Conservation (phyloP, 2,888 invertebrate species). For the Drosophila helvetica region DNA sequence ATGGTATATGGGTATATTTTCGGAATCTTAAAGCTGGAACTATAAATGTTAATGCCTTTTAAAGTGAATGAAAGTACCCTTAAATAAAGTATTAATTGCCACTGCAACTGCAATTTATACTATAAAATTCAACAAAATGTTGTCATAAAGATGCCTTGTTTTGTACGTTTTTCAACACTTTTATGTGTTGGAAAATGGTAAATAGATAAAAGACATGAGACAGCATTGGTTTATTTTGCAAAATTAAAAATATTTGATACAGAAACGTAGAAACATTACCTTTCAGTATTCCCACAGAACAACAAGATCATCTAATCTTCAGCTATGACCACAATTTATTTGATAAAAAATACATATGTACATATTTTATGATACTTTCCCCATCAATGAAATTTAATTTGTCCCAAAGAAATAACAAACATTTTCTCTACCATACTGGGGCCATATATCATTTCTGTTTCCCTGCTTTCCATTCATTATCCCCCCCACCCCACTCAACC, state of each 20-base stretch:
- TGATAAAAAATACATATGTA: not conserved
- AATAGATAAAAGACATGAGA: too few species aligned
- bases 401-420: not conserved
- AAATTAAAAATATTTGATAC: not conserved
- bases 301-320: not conserved
- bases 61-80: too few species aligned
- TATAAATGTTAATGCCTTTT: not conserved
- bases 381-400: not conserved
- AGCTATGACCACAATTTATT: not conserved
- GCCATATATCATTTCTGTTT: not conserved
- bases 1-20: fast-evolving
- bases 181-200: too few species aligned
- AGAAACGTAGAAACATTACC: too few species aligned
- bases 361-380: not conserved
- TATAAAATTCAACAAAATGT: too few species aligned
- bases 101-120: too few species aligned
- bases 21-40: not conserved
- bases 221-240: not conserved
- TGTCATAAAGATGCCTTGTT: too few species aligned
- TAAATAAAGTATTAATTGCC: too few species aligned
- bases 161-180: too few species aligned
- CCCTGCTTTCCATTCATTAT: not conserved
- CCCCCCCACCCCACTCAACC: not conserved
- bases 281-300: not conserved
- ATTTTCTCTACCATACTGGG: not conserved